Percentiles rank a stretch among this genome's conserved stretches.
Evolutionary conservation across 2,888 invertebrate genomes (phyloP).

Genomic region (Autographa pulchrina): DNA sequence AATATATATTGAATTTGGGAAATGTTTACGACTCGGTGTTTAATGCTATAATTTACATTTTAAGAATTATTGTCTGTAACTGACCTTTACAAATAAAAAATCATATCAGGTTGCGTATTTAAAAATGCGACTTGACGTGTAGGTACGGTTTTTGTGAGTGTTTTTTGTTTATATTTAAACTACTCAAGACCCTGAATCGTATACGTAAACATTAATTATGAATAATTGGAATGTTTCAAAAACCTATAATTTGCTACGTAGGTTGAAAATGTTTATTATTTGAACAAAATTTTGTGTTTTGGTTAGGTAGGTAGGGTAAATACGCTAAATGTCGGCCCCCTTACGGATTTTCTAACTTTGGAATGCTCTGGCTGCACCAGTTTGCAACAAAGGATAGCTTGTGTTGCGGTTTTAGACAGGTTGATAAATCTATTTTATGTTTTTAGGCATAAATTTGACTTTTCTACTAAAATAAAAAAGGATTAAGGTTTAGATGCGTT

Average conservation of each 20-base stretch:
- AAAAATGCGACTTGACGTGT: constrained; percentile 29
- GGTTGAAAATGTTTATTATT: not conserved
- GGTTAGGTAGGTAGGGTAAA: too few relatives aligned
- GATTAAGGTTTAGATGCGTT: too few relatives aligned
- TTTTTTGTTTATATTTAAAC: constrained; percentile 10
- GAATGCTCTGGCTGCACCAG: too few relatives aligned
- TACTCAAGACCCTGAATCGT: constrained; percentile 30
- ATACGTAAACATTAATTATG: constrained; percentile 30
- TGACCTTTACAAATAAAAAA: constrained; percentile 19
- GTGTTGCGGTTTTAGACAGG: too few relatives aligned
- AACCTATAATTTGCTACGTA: constrained; percentile 12
- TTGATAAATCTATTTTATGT: too few relatives aligned
- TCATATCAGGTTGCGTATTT: constrained; percentile 23
- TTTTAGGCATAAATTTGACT: too few relatives aligned
- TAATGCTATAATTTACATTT: constrained; percentile 28
- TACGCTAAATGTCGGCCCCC: too few relatives aligned
- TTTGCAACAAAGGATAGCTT: too few relatives aligned
- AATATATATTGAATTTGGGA: constrained; percentile 42
- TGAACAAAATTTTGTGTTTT: not conserved
- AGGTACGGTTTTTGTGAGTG: constrained; percentile 26
- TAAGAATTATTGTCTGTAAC: constrained; percentile 16
- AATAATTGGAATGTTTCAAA: constrained; percentile 23
- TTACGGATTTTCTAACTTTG: too few relatives aligned
- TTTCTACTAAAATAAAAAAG: too few relatives aligned
- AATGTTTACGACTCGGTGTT: constrained; percentile 38